phyloP scores from a whole-genome alignment of 2,888 invertebrate species.

The Bembecia ichneumoniformis region DNA sequence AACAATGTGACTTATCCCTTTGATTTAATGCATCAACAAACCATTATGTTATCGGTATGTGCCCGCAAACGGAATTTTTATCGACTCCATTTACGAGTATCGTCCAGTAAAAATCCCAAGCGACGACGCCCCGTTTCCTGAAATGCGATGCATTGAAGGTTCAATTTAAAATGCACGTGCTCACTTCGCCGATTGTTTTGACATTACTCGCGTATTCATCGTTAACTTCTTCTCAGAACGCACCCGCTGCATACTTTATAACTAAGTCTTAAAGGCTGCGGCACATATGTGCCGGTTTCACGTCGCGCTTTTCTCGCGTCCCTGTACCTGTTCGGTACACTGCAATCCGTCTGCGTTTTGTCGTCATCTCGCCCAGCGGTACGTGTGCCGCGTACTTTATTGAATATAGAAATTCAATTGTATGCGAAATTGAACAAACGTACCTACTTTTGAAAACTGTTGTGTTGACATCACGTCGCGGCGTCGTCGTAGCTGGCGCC shows the following conservation, averaged over 20 bases:
- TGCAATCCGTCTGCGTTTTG: no score
- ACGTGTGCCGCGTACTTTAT: conserved; percentile 12
- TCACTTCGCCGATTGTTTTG: conserved; percentile 43
- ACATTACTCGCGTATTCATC: conserved; percentile 50
- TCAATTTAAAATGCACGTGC: conserved; percentile 48
- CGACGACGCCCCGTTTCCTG: conserved; percentile 19
- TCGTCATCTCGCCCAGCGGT: no score
- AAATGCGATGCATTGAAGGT: conserved; percentile 23
- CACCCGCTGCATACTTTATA: neutral
- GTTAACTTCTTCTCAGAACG: conserved; percentile 27
- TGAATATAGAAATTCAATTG: conserved; percentile 39
- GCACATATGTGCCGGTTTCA: conserved; percentile 1
- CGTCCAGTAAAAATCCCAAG: neutral
- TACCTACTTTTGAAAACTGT: conserved; percentile 19
- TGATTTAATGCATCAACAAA: neutral
- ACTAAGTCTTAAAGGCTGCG: conserved; percentile 1
- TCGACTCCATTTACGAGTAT: neutral
- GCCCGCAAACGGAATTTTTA: neutral
- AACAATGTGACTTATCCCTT: neutral
- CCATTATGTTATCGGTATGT: neutral
- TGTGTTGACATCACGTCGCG: conserved; percentile 40
- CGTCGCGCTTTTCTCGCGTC: conserved; percentile 2
- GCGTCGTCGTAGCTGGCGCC: conserved; percentile 50
- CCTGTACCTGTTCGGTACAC: no score
- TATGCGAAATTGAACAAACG: conserved; percentile 47